Evolutionary conservation across 2,888 invertebrate species (phyloP), one percentile per base, ranked within the genome.

Genomic region (Margaritifera margaritifera): DNA sequence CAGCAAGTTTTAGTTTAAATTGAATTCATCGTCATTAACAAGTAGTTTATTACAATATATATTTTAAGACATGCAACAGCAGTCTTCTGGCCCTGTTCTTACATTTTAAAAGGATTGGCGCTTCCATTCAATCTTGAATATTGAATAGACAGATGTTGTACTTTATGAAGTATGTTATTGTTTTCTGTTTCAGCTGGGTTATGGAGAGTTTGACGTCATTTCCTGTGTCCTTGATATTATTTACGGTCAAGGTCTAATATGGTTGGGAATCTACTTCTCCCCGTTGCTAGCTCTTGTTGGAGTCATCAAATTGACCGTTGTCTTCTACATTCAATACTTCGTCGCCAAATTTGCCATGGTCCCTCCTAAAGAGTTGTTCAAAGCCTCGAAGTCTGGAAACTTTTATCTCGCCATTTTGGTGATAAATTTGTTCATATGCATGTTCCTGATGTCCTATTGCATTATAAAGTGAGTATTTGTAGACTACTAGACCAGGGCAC

Each of bases 241-340:
- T 5, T 85, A 85, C 68, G 83, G 82, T 19, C 86, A 86, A 62
- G 77, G 80, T 4, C 77, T 85, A 6, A 75, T 86, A 15, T 86
- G 86, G 85, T 77, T 86, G 22, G 85, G 85, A 6, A 73, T 86
- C 1, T 85, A 82, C 75, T 84, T 84, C 69, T 84, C 83, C 24
- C 86, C 86, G 31, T 69, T 84, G 51, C 71, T 86, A 6, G 82
- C 83, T 6, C 66, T 79, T 8, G 68, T 83, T 1, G 83, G 81
- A 20, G 64, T 78, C 15, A 56, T 84, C 57, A 85, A 86, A 62
- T 77, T 84, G 19, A 22, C 82, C 42, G 63, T 85, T 20, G 72
- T 81, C 6, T 86, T 85, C 75, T 84, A 84, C 75, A 76, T 84
- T 65, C 75, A 79, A 25, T 83, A 81, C 64, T 67, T 80, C 61